Base-by-base conservation (phyloP, 2,113 vertebrate genomes). In the Antennarius striatus region DNA sequence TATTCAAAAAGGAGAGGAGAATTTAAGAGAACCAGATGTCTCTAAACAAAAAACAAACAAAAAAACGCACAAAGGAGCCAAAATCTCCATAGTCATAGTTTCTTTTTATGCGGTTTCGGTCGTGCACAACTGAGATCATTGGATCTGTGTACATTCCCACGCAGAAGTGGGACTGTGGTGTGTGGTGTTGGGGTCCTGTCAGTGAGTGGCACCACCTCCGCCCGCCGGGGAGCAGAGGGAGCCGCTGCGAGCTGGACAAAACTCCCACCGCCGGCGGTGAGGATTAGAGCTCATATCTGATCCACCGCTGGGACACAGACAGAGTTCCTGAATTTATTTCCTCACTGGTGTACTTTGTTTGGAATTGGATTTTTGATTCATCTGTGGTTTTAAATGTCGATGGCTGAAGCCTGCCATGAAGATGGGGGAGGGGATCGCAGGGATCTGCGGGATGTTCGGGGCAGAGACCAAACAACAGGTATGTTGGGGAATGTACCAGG, bases 381-480 rank as follows among this genome's bases (percentile, higher is more conserved):
- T 3, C 2, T 3, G 1, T 56, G 3, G 8, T 45, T 54, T 50
- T 47, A 4, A 61, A 51, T 14, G 32, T 3, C 36, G 30, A 91
- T 98, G 96, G 95, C 95, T 74, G 96, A 97, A 89, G 90, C 91
- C 84, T 91, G 93, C 89, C 87, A 91, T 55, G 83, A 91, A 70
- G 95, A 94, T 75, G 71, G 73, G 42, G 69, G 9, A 8, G 94
- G 93, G 81, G 91, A 92, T 80, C 79, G 92, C 82, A 77, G 86
- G 69, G 89, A 90, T 32, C 75, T 81, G 77, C 91, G 92, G 66
- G 90, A 92, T 83, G 83, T 92, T 60, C 86, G 88, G 88, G 90
- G 73, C 88, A 90, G 90, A 73, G 85, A 77, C 73, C 81, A 91
- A 45, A 85, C 92, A 4, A 80, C 94, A 94, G 95, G 95, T 95